These are phyloP conservation scores for Acromyrmex echinatior DNA, from an alignment of 1,140 invertebrate genomes.

Conservation along the genomic window DNA sequence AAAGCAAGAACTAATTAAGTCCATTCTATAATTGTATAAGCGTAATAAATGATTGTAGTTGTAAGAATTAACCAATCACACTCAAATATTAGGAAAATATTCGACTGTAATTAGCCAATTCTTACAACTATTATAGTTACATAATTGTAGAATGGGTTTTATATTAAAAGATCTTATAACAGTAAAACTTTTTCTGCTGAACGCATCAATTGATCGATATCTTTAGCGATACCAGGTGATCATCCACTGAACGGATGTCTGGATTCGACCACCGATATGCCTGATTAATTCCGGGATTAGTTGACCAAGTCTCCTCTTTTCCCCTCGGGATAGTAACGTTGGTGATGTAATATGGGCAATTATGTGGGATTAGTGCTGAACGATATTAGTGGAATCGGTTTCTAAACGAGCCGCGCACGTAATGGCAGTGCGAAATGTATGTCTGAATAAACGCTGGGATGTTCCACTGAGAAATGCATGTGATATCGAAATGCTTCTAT, in stretches of 20 bases:
- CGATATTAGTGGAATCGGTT: background rate
- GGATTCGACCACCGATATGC: background rate
- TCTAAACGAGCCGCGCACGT: background rate
- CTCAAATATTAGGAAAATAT: too few species aligned
- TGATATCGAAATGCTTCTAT: background rate
- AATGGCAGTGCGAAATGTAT: background rate
- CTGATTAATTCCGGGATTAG: background rate
- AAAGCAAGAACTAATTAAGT: too few species aligned
- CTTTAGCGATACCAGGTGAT: background rate
- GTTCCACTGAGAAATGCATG: background rate
- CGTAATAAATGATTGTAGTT: too few species aligned
- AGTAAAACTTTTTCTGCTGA: too few species aligned
- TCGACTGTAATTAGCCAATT: too few species aligned
- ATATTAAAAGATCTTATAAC: too few species aligned
- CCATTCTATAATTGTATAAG: too few species aligned
- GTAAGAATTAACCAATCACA: too few species aligned
- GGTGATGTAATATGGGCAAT: background rate
- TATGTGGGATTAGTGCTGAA: background rate
- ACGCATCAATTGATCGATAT: too few species aligned
- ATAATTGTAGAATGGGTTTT: too few species aligned
- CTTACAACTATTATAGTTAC: too few species aligned
- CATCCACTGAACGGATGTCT: background rate
- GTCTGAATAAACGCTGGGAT: conserved; percentile 9
- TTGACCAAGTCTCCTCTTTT: background rate
- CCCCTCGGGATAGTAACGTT: background rate